Evolutionary conservation across 1,140 invertebrate genomes (phyloP).

Genomic region (Microplitis demolitor): DNA sequence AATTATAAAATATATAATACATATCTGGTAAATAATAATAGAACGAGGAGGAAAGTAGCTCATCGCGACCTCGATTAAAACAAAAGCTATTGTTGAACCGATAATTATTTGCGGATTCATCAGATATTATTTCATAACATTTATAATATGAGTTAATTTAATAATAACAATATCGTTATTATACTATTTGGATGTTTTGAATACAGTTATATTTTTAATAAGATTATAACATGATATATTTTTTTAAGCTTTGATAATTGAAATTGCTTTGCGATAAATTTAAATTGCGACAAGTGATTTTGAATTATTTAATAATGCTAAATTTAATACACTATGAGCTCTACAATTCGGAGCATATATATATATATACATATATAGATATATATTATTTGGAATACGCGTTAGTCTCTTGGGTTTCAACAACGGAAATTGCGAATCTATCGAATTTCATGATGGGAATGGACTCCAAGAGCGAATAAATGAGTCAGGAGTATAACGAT

Average conservation of each 20-base stretch:
- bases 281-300: not conserved
- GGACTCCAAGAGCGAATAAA: slow-evolving; percentile 6
- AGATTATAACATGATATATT: no score
- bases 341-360: not conserved
- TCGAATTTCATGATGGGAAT: slow-evolving; percentile 11
- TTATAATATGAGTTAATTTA: not conserved
- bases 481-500: slow-evolving; percentile 5
- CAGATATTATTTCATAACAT: not conserved
- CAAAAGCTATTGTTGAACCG: slow-evolving; percentile 9
- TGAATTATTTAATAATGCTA: not conserved
- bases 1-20: not conserved
- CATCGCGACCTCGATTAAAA: slow-evolving; percentile 14
- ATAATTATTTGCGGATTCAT: slow-evolving; percentile 24
- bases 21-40: not conserved
- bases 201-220: no score
- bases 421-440: slow-evolving; percentile 20
- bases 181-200: not conserved
- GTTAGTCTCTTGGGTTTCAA: slow-evolving; percentile 9
- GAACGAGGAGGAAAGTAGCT: not conserved
- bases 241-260: no score
- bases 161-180: slow-evolving; percentile 4
- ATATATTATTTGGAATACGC: not conserved
- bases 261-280: not conserved
- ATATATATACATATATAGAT: not conserved
- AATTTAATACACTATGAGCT: not conserved